A percentile compares a stretch with the other conserved stretches of the same genome.
These are phyloP conservation scores for Thermophis baileyi DNA, from an alignment of 2,113 vertebrate species.

Conservation along the genomic window DNA sequence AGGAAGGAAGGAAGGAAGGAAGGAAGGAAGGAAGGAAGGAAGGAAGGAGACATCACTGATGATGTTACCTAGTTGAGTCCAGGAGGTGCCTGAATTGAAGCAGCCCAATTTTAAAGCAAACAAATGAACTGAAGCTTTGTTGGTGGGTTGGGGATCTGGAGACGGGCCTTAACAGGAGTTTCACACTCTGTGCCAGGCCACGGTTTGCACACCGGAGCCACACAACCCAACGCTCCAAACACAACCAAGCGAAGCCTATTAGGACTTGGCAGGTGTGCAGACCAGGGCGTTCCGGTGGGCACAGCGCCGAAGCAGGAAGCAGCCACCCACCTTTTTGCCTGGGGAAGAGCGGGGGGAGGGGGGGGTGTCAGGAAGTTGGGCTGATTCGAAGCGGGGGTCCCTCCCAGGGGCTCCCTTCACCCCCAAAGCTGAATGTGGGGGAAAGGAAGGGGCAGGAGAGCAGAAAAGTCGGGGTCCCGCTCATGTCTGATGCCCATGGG, in stretches of 20 bases:
- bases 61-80: neutral
- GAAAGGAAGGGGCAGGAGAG: too few species aligned
- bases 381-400: neutral
- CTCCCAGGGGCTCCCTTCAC: too few species aligned
- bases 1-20: too few species aligned
- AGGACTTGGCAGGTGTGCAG: neutral
- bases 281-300: neutral
- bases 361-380: neutral
- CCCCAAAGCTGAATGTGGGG: neutral
- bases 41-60: neutral
- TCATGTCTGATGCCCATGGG: neutral
- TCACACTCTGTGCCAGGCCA: neutral
- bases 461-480: neutral
- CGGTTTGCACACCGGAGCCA: neutral
- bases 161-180: neutral
- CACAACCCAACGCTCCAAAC: neutral
- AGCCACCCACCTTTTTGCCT: neutral
- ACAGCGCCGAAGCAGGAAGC: neutral
- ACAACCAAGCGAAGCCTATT: rapidly evolving
- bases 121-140: neutral
- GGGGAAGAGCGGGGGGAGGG: neutral
- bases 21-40: neutral
- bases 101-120: neutral
- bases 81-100: neutral
- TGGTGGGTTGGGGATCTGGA: neutral